Evolutionary conservation across 2,797 vertebrate genomes (phyloP).

Genomic region (Phoxinus dragarum): DNA sequence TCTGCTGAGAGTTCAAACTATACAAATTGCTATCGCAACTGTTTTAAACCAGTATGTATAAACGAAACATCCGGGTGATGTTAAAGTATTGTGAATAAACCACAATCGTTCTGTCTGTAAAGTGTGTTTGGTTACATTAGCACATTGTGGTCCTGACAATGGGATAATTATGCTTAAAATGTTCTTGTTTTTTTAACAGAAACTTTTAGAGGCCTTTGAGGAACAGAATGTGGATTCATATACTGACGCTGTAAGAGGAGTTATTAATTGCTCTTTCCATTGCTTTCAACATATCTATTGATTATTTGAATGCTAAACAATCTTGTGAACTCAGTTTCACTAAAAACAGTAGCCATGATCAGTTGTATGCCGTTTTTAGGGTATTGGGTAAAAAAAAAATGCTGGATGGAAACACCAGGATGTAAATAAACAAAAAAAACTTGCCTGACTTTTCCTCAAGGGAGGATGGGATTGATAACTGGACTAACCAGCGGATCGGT

Average conservation of each 20-base stretch:
- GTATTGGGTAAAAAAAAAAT: too few species aligned
- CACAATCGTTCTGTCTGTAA: neutral
- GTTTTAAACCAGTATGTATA: neutral
- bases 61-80: neutral
- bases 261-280: neutral
- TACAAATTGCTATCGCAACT: neutral
- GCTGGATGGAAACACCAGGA: too few species aligned
- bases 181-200: conserved; percentile 72
- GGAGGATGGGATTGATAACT: too few species aligned
- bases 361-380: too few species aligned
- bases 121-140: neutral
- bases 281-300: neutral
- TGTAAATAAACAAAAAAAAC: too few species aligned
- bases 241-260: conserved; percentile 85
- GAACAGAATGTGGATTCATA: conserved; percentile 91
- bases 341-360: neutral
- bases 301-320: neutral
- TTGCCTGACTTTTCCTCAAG: too few species aligned
- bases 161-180: neutral
- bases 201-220: conserved; percentile 89
- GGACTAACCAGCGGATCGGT: too few species aligned
- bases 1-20: neutral
- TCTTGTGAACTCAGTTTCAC: neutral
- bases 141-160: neutral
- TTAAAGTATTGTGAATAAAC: neutral